Conservation (phyloP, 2,888 invertebrate genomes). For the Luperina testacea region DNA sequence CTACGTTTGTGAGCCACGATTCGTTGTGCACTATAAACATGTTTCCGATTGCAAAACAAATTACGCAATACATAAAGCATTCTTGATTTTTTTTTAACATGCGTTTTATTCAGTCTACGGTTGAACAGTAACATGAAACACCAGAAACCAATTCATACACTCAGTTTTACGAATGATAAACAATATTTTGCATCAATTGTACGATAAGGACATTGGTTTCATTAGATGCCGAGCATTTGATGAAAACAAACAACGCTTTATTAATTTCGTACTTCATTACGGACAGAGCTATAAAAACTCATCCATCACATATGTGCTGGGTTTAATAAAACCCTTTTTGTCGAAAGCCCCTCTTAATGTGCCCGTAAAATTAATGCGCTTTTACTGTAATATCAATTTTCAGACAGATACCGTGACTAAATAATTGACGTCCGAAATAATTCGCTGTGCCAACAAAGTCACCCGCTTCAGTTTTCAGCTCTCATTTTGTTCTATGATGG, state of each 20-base stretch:
- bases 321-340: slow-evolving; percentile 55
- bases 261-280: slow-evolving; percentile 35
- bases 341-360: slow-evolving; percentile 52
- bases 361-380: slow-evolving; percentile 69
- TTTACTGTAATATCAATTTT: slow-evolving; percentile 80
- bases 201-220: slow-evolving; percentile 4
- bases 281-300: slow-evolving; percentile 27
- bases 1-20: slow-evolving; percentile 23
- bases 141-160: slow-evolving; percentile 1
- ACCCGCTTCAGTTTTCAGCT: slow-evolving; percentile 88
- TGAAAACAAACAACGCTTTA: slow-evolving; percentile 24
- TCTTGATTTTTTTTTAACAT: slow-evolving; percentile 34
- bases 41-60: slow-evolving; percentile 45
- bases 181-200: slow-evolving; percentile 16
- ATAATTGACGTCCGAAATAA: slow-evolving; percentile 88
- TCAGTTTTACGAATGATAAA: slow-evolving; percentile 13
- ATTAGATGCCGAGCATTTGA: slow-evolving; percentile 12
- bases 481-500: slow-evolving; percentile 89
- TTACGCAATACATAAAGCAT: slow-evolving; percentile 35
- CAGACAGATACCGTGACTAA: slow-evolving; percentile 83
- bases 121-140: slow-evolving; percentile 26
- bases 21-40: slow-evolving; percentile 35
- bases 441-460: slow-evolving; percentile 88
- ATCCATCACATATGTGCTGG: slow-evolving; percentile 45
- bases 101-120: background rate